These are phyloP conservation scores for Elymnias hypermnestra DNA, from an alignment of 1,140 invertebrate species.

Conservation along the genomic window DNA sequence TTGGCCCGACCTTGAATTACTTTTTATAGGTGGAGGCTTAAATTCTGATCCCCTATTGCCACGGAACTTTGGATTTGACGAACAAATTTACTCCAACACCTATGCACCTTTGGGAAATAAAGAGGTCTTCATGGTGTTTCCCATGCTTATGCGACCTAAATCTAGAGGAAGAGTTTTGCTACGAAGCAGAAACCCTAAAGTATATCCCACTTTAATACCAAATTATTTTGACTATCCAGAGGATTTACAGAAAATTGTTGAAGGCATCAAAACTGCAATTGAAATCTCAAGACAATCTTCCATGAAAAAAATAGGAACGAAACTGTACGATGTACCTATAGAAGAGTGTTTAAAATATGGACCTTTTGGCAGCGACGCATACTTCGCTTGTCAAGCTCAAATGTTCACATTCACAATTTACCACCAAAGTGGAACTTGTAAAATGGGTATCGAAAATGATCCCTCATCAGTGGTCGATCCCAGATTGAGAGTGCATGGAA, in stretches of 20 bases:
- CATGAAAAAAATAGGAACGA: conserved; percentile 77
- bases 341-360: conserved; percentile 79
- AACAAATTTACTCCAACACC: conserved; percentile 73
- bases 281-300: conserved; percentile 77
- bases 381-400: conserved; percentile 85
- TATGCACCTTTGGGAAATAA: conserved; percentile 72
- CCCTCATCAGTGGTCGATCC: conserved; percentile 83
- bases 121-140: conserved; percentile 81
- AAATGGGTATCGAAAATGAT: conserved; percentile 86
- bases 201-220: conserved; percentile 88
- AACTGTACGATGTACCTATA: conserved; percentile 78
- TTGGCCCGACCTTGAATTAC: conserved; percentile 85
- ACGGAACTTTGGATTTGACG: conserved; percentile 77
- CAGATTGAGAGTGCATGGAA: conserved; percentile 81
- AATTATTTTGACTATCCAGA: conserved; percentile 84
- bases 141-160: conserved; percentile 84
- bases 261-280: conserved; percentile 79
- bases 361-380: conserved; percentile 80
- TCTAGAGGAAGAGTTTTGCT: conserved; percentile 84
- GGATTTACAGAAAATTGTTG: conserved; percentile 79
- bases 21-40: conserved; percentile 78
- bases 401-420: conserved; percentile 86
- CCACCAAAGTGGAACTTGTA: conserved; percentile 89
- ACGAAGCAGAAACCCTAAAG: conserved; percentile 81
- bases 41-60: conserved; percentile 74